A percentile compares a stretch with the other conserved stretches of the same genome.
Evolutionary conservation across 2,888 invertebrate species (phyloP).

Genomic region (Teinopalpus imperialis): DNA sequence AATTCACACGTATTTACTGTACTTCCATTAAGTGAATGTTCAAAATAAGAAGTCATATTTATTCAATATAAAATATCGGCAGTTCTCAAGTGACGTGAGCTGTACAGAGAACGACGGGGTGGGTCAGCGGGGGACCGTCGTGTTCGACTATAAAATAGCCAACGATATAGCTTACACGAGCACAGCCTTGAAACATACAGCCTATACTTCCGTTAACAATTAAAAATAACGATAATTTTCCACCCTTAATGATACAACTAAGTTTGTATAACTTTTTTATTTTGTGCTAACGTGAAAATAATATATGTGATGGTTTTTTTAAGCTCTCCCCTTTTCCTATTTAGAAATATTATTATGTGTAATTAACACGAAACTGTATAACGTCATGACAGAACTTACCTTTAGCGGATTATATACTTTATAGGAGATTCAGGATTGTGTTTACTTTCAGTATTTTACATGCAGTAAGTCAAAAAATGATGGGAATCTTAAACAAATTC

Average conservation of each 20-base stretch:
- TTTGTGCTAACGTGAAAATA: slow-evolving; percentile 3
- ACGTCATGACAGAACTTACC: too few relatives aligned
- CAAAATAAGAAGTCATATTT: slow-evolving; percentile 16
- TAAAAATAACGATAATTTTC: slow-evolving; percentile 31
- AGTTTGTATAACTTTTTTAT: slow-evolving; percentile 8
- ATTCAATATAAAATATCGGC: slow-evolving; percentile 29
- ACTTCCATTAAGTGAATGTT: slow-evolving; percentile 1
- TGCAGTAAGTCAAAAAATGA: too few relatives aligned
- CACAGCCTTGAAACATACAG: slow-evolving; percentile 24
- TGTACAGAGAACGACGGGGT: slow-evolving; percentile 27
- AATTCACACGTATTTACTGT: background rate
- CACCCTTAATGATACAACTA: slow-evolving; percentile 15
- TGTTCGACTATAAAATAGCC: slow-evolving; percentile 29
- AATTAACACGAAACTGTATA: too few relatives aligned
- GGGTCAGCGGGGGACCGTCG: slow-evolving; percentile 29
- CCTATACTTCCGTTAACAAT: slow-evolving; percentile 30
- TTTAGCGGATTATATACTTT: too few relatives aligned
- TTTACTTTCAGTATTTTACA: too few relatives aligned
- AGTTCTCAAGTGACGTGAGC: slow-evolving; percentile 28
- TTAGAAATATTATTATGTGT: too few relatives aligned
- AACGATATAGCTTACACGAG: slow-evolving; percentile 21
- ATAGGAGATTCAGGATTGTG: too few relatives aligned
- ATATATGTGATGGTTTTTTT: slow-evolving; percentile 2
- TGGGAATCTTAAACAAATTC: too few relatives aligned
- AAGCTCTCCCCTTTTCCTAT: background rate